These are phyloP conservation scores for Standfussiana lucernea DNA, from an alignment of 2,888 invertebrate genomes.

Conservation along the genomic window DNA sequence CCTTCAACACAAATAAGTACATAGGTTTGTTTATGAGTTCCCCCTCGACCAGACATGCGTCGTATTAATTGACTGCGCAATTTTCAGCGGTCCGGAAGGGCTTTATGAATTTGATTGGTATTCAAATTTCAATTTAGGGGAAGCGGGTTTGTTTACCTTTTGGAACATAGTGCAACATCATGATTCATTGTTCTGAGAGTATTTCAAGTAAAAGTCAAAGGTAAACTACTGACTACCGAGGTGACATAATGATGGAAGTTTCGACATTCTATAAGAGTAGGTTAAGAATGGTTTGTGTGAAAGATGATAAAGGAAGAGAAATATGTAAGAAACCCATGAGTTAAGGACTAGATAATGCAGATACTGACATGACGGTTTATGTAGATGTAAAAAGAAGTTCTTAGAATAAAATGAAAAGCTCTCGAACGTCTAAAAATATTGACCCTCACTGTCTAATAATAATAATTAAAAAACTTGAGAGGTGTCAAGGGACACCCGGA, in stretches of 20 bases:
- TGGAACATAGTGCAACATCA: not conserved
- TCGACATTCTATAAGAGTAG: not conserved
- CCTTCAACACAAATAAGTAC: not conserved
- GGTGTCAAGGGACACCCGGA: no score
- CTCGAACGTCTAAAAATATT: no score
- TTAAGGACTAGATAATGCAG: no score
- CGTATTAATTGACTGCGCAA: conserved; percentile 1
- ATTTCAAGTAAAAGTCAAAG: not conserved
- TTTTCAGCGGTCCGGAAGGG: not conserved
- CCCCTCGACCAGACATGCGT: not conserved
- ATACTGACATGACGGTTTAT: no score
- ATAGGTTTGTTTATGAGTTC: conserved; percentile 1
- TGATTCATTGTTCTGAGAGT: not conserved
- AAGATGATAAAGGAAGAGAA: not conserved
- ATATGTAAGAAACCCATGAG: not conserved
- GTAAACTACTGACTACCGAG: not conserved
- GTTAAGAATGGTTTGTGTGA: not conserved
- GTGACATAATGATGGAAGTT: not conserved
- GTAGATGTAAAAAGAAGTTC: no score
- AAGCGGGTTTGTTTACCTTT: conserved; percentile 18
- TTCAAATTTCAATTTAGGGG: not conserved
- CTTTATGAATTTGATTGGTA: conserved; percentile 12
- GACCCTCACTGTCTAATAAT: no score
- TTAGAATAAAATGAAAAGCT: no score
- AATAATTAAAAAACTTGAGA: no score